Percentiles rank a stretch among this genome's conserved stretches.
Evolutionary conservation across 2,888 invertebrate species (phyloP).

Genomic region (Agrotis segetum): DNA sequence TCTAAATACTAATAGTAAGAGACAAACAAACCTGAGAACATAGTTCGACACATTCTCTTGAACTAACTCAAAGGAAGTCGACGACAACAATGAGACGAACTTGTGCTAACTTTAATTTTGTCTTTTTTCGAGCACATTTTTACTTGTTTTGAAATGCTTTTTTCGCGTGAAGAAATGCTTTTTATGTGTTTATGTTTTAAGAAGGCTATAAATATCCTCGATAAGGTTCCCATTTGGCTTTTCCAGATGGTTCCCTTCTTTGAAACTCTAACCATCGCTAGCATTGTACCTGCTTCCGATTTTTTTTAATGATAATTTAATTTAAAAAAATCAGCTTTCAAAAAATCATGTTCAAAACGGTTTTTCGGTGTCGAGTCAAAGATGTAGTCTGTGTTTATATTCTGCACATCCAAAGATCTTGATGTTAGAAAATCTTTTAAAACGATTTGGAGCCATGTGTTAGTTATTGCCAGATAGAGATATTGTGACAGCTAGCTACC

Average conservation of each 20-base stretch:
- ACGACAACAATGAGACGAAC: conserved; percentile 58
- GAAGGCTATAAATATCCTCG: too few relatives aligned
- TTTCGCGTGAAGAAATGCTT: conserved; percentile 41
- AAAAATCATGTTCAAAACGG: conserved; percentile 17
- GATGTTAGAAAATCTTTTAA: conserved; percentile 61
- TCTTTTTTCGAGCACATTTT: conserved; percentile 50
- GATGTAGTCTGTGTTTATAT: conserved; percentile 39
- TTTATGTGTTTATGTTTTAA: conserved; percentile 37
- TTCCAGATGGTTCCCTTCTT: too few relatives aligned
- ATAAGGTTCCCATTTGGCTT: too few relatives aligned
- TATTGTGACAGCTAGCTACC: conserved; percentile 59
- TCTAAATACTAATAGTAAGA: conserved; percentile 60
- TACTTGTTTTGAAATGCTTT: conserved; percentile 42
- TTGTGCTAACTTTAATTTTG: conserved; percentile 64
- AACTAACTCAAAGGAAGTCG: conserved; percentile 52
- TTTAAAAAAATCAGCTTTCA: too few relatives aligned
- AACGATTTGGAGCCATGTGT: conserved; percentile 56
- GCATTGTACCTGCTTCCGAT: too few relatives aligned
- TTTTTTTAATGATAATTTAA: too few relatives aligned
- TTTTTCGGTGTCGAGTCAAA: conserved; percentile 25
- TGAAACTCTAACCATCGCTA: too few relatives aligned
- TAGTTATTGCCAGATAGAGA: conserved; percentile 60
- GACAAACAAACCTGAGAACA: conserved; percentile 58
- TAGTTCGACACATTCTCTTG: conserved; percentile 62
- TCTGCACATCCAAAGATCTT: conserved; percentile 22